A percentile compares a stretch with the other conserved stretches of the same genome.
phyloP scores from a whole-genome alignment of 2,797 vertebrate genomes.

The Hypotaenidia philippensis region DNA sequence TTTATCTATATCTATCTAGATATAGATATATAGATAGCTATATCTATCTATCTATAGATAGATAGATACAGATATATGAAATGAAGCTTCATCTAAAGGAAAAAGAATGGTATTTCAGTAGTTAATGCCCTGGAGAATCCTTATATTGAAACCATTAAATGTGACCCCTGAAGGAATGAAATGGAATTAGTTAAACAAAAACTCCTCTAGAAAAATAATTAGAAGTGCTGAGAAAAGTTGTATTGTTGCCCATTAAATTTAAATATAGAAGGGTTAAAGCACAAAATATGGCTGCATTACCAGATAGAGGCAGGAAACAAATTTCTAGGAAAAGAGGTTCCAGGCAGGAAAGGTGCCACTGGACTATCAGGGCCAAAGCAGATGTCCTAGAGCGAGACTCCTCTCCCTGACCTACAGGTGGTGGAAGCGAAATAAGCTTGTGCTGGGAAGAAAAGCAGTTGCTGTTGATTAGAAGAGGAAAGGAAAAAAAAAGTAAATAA shows the following conservation, averaged over 20 bases:
- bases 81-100: not conserved
- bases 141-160: not conserved
- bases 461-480: not conserved
- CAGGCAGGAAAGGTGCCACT: not conserved
- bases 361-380: slow-evolving; percentile 11
- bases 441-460: not conserved
- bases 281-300: not conserved
- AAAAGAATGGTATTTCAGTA: not conserved
- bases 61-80: not conserved
- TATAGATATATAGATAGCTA: no score
- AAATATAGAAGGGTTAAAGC: not conserved
- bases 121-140: not conserved
- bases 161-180: not conserved
- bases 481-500: no score
- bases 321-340: slow-evolving; percentile 13
- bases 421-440: not conserved
- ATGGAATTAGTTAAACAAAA: not conserved
- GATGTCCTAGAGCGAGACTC: not conserved
- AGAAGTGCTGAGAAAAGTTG: not conserved
- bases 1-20: no score
- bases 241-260: not conserved
- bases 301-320: not conserved
- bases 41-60: no score
- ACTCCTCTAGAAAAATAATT: not conserved
- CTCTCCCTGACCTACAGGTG: not conserved